A percentile compares a stretch with the other conserved stretches of the same genome.
These are phyloP conservation scores for Leptosomus discolor DNA, from an alignment of 2,113 vertebrate genomes.

Conservation along the genomic window DNA sequence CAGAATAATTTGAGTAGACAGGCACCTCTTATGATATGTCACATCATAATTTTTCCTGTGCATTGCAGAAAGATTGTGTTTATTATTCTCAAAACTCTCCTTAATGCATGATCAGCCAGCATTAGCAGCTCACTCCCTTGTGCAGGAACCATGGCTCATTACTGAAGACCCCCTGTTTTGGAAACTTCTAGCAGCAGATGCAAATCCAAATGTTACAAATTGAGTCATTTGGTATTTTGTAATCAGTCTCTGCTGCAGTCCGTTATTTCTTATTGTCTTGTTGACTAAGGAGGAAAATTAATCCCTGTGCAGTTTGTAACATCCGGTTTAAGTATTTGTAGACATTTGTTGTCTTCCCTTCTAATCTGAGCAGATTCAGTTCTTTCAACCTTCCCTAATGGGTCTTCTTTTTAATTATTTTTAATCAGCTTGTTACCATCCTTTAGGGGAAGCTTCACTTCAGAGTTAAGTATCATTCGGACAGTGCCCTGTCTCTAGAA, in stretches of 20 bases:
- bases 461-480: background rate
- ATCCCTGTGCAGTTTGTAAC: background rate
- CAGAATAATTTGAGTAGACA: background rate
- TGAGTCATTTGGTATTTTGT: background rate
- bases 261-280: background rate
- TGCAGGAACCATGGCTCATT: background rate
- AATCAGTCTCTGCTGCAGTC: background rate
- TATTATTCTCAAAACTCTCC: background rate
- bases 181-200: conserved; percentile 11
- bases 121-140: background rate
- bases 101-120: background rate
- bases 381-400: background rate
- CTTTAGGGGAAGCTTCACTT: background rate
- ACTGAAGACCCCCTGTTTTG: background rate
- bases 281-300: conserved; percentile 19
- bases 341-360: background rate
- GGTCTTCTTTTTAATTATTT: conserved; percentile 30
- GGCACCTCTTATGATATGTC: background rate
- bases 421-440: background rate
- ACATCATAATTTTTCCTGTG: background rate
- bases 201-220: background rate
- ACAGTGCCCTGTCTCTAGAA: background rate
- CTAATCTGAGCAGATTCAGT: background rate
- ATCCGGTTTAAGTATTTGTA: background rate
- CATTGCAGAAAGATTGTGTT: background rate